These are phyloP conservation scores for Anoplophora glabripennis DNA, from an alignment of 1,140 invertebrate genomes.

Conservation along the genomic window DNA sequence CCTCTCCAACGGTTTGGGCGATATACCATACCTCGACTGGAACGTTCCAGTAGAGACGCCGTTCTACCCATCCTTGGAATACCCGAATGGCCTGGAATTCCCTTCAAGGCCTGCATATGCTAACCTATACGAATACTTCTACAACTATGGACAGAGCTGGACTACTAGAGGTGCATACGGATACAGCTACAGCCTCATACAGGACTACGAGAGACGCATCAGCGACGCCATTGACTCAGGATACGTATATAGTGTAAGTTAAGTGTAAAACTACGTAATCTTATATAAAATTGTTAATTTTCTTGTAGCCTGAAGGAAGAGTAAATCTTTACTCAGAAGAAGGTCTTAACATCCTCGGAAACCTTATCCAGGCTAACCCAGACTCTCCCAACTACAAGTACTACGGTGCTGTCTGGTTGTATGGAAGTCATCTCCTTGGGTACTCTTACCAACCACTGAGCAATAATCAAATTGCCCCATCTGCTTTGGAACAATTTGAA, in stretches of 20 bases:
- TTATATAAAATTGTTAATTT: slow-evolving; percentile 21
- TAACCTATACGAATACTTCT: slow-evolving; percentile 44
- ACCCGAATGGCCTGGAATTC: slow-evolving; percentile 64
- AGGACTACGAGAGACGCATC: slow-evolving; percentile 60
- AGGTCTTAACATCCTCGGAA: slow-evolving; percentile 55
- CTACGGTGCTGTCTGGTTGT: slow-evolving; percentile 44
- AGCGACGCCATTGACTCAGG: slow-evolving; percentile 62
- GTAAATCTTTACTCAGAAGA: slow-evolving; percentile 43
- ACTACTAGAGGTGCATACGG: slow-evolving; percentile 4
- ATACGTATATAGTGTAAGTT: slow-evolving; percentile 52
- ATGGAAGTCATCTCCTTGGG: slow-evolving; percentile 13
- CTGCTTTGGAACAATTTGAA: slow-evolving; percentile 51
- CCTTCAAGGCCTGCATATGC: slow-evolving; percentile 57
- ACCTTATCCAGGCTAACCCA: slow-evolving; percentile 53
- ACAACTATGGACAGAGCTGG: slow-evolving; percentile 36
- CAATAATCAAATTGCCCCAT: slow-evolving; percentile 35
- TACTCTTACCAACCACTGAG: slow-evolving; percentile 47
- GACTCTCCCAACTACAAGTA: slow-evolving; percentile 53
- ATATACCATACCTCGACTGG: slow-evolving; percentile 58
- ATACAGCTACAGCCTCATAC: slow-evolving; percentile 35
- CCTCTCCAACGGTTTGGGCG: slow-evolving; percentile 60
- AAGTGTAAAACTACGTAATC: slow-evolving; percentile 10
- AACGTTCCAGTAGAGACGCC: slow-evolving; percentile 57
- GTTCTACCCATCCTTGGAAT: slow-evolving; percentile 61
- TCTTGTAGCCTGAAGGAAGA: slow-evolving; percentile 36